Evolutionary conservation across 2,113 vertebrate species (phyloP).

Genomic region (Garra rufa): DNA sequence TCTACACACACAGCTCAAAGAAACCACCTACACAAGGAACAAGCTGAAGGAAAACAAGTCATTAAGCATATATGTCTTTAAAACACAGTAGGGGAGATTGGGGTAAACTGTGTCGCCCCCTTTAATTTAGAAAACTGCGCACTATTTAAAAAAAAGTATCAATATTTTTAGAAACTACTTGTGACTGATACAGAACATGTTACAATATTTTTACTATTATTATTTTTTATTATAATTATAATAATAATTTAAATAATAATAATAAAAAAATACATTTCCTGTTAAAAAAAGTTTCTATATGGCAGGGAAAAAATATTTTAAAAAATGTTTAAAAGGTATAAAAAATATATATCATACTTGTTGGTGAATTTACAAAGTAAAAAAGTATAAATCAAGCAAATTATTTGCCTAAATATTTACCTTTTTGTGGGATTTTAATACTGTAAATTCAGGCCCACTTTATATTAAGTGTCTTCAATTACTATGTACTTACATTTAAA

Average conservation of each 20-base stretch:
- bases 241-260: too few relatives aligned
- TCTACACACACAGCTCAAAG: constrained; percentile 28
- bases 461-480: background rate
- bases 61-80: constrained; percentile 8
- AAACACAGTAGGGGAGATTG: constrained; percentile 8
- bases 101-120: background rate
- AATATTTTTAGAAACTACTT: background rate
- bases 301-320: too few relatives aligned
- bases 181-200: background rate
- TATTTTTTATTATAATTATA: too few relatives aligned
- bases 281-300: too few relatives aligned
- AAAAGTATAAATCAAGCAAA: too few relatives aligned
- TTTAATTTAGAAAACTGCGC: background rate
- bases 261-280: too few relatives aligned
- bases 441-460: background rate
- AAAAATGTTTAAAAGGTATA: too few relatives aligned
- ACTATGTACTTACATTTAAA: background rate
- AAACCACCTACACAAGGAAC: constrained; percentile 32
- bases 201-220: too few relatives aligned
- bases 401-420: too few relatives aligned
- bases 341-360: too few relatives aligned
- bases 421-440: too few relatives aligned
- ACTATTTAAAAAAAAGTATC: background rate
- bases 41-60: background rate
- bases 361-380: too few relatives aligned